Base-by-base conservation (phyloP, 1,140 invertebrate species). In the Globodera ellingtonae region DNA sequence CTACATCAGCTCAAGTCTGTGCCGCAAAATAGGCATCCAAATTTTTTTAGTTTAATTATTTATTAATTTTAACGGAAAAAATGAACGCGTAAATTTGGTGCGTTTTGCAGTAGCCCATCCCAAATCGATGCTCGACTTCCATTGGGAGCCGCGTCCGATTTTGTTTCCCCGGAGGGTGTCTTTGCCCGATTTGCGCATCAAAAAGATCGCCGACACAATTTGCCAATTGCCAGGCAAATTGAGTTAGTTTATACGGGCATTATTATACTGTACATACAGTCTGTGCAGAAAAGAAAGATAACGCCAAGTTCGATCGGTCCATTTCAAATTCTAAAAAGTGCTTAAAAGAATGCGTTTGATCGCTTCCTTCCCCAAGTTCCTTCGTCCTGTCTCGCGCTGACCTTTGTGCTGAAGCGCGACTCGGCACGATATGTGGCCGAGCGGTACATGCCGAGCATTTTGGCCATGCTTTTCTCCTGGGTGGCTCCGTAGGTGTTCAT, bases 401-500 rank as follows among this genome's bases (percentile, higher is more conserved):
- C 79, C 9, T 87, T 88, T 75, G 72, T 67, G 46, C 65, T 88
- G 24, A 80, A 88, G 79, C 52, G 87, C 56, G 87, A 88, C 74
- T 83, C 84, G 24, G 87, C 84, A 21, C 69, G 88, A 52, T 88
- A 87, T 72, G 85, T 88, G 24, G 85, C 84, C 24, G 87, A 88
- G 73, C 89, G 89, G 77, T 88, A 88, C 74, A 82, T 88, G 13
- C 87, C 87, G 4, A 79, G 72, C n/a, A 87, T 82, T 21, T 75
- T 88, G 70, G 83, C 83, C 7, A 84, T 84, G 83, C 80, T 84
- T 35, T 87, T 88, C 78, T 86, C 88, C 6, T 88, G 87, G 87
- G 87, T 88, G 52, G 87, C 87, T 3, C 87, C 88, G 10, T 88
- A 89, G 24, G 80, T 75, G 9, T 71, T 15, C 70, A 71, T 71